A percentile compares a stretch with the other conserved stretches of the same genome.
These are phyloP conservation scores for Polypedilum vanderplanki DNA, from an alignment of 1,140 invertebrate species.

Conservation along the genomic window DNA sequence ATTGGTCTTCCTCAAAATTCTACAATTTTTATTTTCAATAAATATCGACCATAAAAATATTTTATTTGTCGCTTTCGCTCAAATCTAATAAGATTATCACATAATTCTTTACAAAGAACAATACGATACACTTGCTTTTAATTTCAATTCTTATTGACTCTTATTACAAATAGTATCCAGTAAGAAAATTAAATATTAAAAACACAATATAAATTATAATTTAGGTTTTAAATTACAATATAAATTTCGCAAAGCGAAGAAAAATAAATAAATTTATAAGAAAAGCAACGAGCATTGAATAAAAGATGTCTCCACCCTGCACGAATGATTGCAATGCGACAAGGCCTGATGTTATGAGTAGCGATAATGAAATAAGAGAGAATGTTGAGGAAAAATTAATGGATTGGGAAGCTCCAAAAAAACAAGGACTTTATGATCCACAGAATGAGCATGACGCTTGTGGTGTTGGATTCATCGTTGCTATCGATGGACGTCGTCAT, in stretches of 20 bases:
- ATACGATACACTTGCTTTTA: no score
- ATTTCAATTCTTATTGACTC: no score
- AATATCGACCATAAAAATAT: no score
- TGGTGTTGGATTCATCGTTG: constrained; percentile 97
- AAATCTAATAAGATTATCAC: no score
- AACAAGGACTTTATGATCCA: constrained; percentile 90
- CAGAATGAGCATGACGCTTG: constrained; percentile 91
- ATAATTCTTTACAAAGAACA: no score
- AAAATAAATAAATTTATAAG: constrained; percentile 3
- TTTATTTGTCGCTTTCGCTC: no score
- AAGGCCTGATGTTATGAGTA: not conserved
- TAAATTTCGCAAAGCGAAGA: not conserved
- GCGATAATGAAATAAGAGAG: constrained; percentile 3
- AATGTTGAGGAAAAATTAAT: constrained; percentile 38
- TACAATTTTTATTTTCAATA: no score
- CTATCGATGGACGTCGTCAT: constrained; percentile 87
- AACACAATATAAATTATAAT: no score
- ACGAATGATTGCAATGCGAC: not conserved
- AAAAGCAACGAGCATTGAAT: not conserved
- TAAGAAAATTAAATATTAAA: no score
- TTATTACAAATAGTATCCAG: no score
- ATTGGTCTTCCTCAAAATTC: no score
- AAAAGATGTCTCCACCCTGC: constrained; percentile 1
- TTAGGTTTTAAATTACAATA: no score
- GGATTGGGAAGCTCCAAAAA: constrained; percentile 54